Evolutionary conservation across 2,113 vertebrate genomes (phyloP).

Genomic region (Paratilapia polleni): DNA sequence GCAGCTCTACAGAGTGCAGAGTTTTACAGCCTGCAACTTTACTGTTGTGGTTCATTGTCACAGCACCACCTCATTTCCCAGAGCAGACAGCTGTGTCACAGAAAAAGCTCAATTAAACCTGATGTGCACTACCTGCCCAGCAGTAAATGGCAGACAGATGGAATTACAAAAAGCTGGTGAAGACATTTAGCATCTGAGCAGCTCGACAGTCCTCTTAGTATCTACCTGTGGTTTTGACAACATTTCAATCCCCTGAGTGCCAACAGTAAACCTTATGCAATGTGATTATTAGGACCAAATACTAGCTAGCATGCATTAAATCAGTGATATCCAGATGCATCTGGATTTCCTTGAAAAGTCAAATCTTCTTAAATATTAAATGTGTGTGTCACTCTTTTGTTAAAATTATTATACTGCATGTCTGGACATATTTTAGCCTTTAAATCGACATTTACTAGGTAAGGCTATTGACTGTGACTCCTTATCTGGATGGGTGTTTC

Average conservation of each 20-base stretch:
- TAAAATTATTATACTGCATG: not conserved
- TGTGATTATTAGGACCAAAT: not conserved
- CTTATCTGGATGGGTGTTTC: not conserved
- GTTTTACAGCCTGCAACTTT: not conserved
- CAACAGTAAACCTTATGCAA: not conserved
- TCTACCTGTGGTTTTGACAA: not conserved
- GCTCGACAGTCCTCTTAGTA: not conserved
- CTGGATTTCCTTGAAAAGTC: not conserved
- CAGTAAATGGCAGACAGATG: not conserved
- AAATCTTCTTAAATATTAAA: not conserved
- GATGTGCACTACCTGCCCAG: not conserved
- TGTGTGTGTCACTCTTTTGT: not conserved
- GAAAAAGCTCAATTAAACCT: not conserved
- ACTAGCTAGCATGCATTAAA: not conserved
- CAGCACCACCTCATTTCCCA: slow-evolving; percentile 7
- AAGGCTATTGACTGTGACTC: not conserved
- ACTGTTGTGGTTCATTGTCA: slow-evolving; percentile 6
- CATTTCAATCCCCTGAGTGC: not conserved
- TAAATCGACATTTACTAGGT: not conserved
- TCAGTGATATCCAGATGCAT: not conserved
- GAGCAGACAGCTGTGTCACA: slow-evolving; percentile 5
- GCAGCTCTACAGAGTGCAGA: not conserved
- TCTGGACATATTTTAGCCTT: not conserved
- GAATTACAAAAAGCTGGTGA: slow-evolving; percentile 5
- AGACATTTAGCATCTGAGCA: not conserved